phyloP scores from a whole-genome alignment of 2,888 invertebrate genomes.

The Apamea sordens region DNA sequence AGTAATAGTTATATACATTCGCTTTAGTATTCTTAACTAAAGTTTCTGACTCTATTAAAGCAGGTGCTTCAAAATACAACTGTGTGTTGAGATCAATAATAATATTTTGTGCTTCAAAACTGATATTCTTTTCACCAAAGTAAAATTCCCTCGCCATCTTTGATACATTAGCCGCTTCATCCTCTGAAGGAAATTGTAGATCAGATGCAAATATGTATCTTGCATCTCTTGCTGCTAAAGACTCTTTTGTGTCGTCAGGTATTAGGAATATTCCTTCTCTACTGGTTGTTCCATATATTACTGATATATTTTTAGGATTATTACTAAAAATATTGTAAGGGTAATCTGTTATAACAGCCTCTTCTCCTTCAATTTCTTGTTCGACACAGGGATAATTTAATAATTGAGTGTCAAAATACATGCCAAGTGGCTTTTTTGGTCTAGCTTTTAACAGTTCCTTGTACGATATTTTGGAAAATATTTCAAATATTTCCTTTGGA shows the following conservation, averaged over 20 bases:
- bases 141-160: slow-evolving; percentile 82
- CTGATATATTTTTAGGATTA: slow-evolving; percentile 74
- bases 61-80: slow-evolving; percentile 84
- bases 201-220: slow-evolving; percentile 84
- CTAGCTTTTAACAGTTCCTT: slow-evolving; percentile 74
- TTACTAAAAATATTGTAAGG: slow-evolving; percentile 81
- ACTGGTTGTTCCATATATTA: slow-evolving; percentile 81
- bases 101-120: slow-evolving; percentile 79
- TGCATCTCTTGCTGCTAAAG: slow-evolving; percentile 74
- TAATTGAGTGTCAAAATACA: slow-evolving; percentile 83
- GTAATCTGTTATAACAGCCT: slow-evolving; percentile 80
- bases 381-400: slow-evolving; percentile 85
- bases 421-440: slow-evolving; percentile 77
- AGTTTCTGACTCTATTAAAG: slow-evolving; percentile 78
- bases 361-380: slow-evolving; percentile 77
- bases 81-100: slow-evolving; percentile 81
- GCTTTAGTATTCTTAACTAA: slow-evolving; percentile 68
- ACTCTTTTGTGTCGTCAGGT: slow-evolving; percentile 68
- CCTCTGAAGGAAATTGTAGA: slow-evolving; percentile 77
- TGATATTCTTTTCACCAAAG: slow-evolving; percentile 84
- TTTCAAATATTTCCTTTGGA: slow-evolving; percentile 80
- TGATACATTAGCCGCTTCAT: slow-evolving; percentile 75
- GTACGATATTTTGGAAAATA: slow-evolving; percentile 77
- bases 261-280: slow-evolving; percentile 80
- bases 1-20: slow-evolving; percentile 82